Percentiles rank a stretch among this genome's conserved stretches.
Conservation (phyloP, 64 coral and sea anemone species). For the Stichodactyla helianthus region DNA sequence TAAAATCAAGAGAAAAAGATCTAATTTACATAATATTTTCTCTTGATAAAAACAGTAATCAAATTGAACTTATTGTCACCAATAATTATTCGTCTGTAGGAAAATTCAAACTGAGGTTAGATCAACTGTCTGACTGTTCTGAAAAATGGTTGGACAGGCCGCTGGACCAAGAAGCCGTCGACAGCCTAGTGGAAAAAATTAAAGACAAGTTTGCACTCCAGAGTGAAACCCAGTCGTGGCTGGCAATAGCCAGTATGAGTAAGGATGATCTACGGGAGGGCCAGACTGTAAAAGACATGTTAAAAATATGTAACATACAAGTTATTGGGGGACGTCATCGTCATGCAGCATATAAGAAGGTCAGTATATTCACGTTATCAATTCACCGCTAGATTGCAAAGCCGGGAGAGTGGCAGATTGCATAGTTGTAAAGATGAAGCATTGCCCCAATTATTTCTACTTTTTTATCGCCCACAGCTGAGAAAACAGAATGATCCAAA, state of each 20-base stretch:
- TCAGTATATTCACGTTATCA: background rate
- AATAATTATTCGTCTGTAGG: too few relatives aligned
- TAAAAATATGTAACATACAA: background rate
- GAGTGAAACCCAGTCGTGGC: background rate
- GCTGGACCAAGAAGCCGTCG: too few relatives aligned
- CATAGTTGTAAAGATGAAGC: background rate
- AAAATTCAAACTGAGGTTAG: background rate
- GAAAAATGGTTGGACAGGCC: background rate
- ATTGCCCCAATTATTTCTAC: background rate
- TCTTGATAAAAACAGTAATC: too few relatives aligned
- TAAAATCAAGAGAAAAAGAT: too few relatives aligned
- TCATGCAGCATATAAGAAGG: background rate
- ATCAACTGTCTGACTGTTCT: background rate
- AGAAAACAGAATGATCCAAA: background rate
- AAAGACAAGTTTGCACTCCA: too few relatives aligned
- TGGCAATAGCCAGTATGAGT: background rate
- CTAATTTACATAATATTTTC: too few relatives aligned
- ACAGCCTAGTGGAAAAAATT: too few relatives aligned
- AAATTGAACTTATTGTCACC: too few relatives aligned
- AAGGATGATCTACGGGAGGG: background rate
- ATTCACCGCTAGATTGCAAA: background rate
- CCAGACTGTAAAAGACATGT: background rate
- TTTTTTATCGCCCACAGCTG: background rate
- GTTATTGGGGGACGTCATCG: background rate
- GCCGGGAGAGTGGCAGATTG: background rate